phyloP scores from a whole-genome alignment of 2,888 invertebrate species.

The Noctuana brunneofusca region DNA sequence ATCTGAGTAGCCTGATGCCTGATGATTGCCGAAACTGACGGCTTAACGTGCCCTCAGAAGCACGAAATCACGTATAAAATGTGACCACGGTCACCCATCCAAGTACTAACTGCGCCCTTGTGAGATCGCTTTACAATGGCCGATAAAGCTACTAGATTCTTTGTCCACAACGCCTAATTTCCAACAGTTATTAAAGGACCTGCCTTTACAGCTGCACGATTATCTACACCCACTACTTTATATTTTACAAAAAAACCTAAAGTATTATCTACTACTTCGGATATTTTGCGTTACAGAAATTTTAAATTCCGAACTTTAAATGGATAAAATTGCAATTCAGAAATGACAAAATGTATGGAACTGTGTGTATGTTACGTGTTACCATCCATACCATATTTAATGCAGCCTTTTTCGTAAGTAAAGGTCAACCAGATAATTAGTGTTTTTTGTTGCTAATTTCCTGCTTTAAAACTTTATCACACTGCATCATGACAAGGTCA shows the following conservation, averaged over 20 bases:
- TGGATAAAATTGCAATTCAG: not conserved
- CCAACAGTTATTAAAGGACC: no score
- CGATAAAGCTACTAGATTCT: no score
- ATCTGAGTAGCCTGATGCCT: no score
- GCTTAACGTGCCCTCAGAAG: no score
- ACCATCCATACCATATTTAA: constrained; percentile 12
- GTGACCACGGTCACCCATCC: no score
- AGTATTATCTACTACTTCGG: not conserved
- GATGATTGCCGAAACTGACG: no score
- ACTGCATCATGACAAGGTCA: constrained; percentile 8
- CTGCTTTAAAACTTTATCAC: constrained; percentile 15
- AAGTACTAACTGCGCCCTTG: no score
- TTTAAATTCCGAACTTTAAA: not conserved
- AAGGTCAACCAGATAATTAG: constrained; percentile 22
- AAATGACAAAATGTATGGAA: not conserved
- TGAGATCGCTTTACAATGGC: no score
- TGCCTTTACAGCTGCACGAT: no score
- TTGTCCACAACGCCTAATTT: no score
- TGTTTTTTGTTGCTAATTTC: constrained; percentile 11
- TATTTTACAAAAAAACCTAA: not conserved
- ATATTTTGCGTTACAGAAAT: not conserved
- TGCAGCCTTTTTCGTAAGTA: constrained; percentile 7
- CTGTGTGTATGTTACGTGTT: not conserved
- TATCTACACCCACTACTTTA: not conserved
- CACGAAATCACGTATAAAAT: no score